A percentile compares a stretch with the other conserved stretches of the same genome.
phyloP scores from a whole-genome alignment of 2,113 vertebrate species.

The Astur gentilis region DNA sequence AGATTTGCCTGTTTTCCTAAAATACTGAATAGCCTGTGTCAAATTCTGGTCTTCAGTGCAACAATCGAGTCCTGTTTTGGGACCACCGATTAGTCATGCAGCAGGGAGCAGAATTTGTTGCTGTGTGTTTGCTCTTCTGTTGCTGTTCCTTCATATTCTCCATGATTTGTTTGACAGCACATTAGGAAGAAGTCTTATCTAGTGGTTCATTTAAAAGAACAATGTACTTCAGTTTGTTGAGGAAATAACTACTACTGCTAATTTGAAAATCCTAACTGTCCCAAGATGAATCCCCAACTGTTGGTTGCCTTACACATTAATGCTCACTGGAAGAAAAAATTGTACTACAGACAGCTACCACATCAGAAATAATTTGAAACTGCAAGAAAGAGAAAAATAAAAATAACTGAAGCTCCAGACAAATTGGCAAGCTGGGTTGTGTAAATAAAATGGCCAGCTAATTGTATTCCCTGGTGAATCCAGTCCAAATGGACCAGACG shows the following conservation, averaged over 20 bases:
- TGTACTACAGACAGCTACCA: neutral
- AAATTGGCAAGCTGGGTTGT: constrained; percentile 30
- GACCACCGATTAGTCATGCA: neutral
- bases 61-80: neutral
- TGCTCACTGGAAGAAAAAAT: neutral
- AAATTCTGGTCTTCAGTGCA: neutral
- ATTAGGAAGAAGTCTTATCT: neutral
- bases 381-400: neutral
- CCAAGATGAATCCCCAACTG: neutral
- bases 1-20: neutral
- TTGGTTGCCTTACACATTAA: neutral
- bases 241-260: neutral
- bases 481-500: constrained; percentile 70
- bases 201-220: neutral
- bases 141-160: neutral
- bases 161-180: neutral
- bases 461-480: constrained; percentile 67
- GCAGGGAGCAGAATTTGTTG: neutral
- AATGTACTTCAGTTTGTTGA: neutral
- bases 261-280: neutral
- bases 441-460: constrained; percentile 59
- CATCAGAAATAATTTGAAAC: neutral
- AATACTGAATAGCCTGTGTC: neutral
- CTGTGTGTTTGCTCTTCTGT: neutral
- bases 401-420: constrained; percentile 30